Conservation (phyloP, 2,113 vertebrate genomes). For the Todiramphus saurophagus region DNA sequence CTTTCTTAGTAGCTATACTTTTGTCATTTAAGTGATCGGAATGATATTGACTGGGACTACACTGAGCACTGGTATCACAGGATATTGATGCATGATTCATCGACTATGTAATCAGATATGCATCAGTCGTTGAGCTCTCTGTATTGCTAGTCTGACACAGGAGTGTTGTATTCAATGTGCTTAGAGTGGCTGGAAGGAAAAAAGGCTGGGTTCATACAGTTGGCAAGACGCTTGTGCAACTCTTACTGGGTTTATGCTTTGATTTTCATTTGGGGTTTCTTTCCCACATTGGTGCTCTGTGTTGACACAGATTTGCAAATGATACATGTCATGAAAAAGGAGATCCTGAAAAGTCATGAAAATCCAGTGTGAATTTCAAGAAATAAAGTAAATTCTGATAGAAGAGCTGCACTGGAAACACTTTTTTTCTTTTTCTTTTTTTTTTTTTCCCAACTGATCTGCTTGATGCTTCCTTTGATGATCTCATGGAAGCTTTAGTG, state of each 20-base stretch:
- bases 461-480: not conserved
- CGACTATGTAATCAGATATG: not conserved
- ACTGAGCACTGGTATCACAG: not conserved
- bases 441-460: not conserved
- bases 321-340: accelerated
- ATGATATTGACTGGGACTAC: not conserved
- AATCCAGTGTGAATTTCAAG: not conserved
- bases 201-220: not conserved
- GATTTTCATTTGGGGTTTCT: not conserved
- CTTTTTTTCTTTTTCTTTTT: not conserved
- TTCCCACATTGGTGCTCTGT: not conserved
- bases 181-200: not conserved
- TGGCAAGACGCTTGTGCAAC: not conserved
- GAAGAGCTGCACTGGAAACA: not conserved
- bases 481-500: not conserved
- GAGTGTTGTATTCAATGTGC: not conserved
- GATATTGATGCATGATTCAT: not conserved
- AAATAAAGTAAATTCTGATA: not conserved
- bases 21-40: not conserved
- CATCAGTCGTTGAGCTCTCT: not conserved
- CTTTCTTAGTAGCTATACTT: not conserved
- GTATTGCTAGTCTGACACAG: not conserved
- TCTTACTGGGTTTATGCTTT: not conserved
- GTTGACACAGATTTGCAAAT: not conserved
- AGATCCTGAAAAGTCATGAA: not conserved